A percentile compares a stretch with the other conserved stretches of the same genome.
Conservation (phyloP, 1,140 invertebrate species). For the Bombus impatiens region DNA sequence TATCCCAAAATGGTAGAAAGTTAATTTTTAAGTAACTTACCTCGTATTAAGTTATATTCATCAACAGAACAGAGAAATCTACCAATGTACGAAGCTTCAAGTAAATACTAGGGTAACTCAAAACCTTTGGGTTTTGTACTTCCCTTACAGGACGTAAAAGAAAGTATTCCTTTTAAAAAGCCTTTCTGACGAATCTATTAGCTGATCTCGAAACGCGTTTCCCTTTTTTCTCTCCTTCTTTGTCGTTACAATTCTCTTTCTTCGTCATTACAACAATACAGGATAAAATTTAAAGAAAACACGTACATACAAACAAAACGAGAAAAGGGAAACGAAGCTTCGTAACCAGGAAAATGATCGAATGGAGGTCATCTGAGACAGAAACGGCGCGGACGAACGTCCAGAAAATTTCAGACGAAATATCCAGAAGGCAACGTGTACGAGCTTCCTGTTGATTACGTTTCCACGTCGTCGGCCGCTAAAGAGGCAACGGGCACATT, state of each 20-base stretch:
- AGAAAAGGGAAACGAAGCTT: background rate
- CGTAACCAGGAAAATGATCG: no score
- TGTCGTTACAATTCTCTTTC: background rate
- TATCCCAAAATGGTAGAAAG: no score
- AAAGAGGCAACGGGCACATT: constrained; percentile 19
- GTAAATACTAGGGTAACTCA: background rate
- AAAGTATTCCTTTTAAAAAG: background rate
- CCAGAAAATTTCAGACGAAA: background rate
- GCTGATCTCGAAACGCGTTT: no score
- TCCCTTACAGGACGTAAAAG: background rate
- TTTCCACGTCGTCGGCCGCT: constrained; percentile 5
- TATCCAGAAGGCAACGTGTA: background rate
- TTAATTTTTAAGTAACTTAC: no score
- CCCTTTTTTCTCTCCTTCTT: no score
- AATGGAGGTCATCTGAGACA: background rate
- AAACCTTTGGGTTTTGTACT: background rate
- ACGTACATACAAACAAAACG: no score
- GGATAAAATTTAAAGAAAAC: background rate
- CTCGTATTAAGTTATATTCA: background rate
- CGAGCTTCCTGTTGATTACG: constrained; percentile 31
- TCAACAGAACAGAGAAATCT: background rate
- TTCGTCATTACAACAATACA: background rate
- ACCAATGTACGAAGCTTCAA: background rate
- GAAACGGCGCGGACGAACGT: no score
- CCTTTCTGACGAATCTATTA: no score